Conservation (phyloP, 2,797 vertebrate genomes). For the Eulemur mongoz region DNA sequence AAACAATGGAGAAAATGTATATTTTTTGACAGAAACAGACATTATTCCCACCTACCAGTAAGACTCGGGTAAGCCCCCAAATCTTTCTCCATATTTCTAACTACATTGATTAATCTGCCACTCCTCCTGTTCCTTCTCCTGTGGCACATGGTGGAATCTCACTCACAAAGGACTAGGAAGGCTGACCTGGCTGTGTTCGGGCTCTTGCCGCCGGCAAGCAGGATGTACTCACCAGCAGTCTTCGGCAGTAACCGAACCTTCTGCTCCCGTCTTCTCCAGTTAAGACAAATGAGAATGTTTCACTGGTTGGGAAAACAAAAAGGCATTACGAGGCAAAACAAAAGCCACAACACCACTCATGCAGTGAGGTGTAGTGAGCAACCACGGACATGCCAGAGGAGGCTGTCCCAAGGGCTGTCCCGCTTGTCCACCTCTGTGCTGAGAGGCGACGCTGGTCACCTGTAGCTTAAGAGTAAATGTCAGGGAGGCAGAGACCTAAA, state of each 20-base stretch:
- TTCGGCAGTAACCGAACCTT: conserved; percentile 94
- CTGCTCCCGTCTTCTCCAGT: conserved; percentile 94
- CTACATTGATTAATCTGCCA: background rate
- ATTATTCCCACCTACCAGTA: background rate
- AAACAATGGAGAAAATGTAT: background rate
- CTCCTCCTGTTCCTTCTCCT: background rate
- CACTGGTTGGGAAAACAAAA: conserved; percentile 82
- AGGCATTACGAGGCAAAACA: background rate
- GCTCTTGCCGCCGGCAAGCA: background rate
- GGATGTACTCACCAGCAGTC: conserved; percentile 90
- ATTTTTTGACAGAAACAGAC: background rate
- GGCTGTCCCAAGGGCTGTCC: background rate
- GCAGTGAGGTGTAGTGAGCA: background rate
- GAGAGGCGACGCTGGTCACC: background rate
- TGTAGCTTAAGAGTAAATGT: background rate
- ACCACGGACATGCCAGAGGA: background rate
- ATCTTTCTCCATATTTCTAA: background rate
- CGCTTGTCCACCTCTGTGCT: background rate
- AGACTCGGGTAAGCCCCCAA: background rate
- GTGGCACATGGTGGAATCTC: fast-evolving
- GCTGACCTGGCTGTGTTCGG: fast-evolving
- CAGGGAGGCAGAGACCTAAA: background rate
- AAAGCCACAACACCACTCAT: background rate
- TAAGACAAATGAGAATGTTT: conserved; percentile 95
- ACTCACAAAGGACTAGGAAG: background rate